Percentiles rank a stretch among this genome's conserved stretches.
Evolutionary conservation across 2,113 vertebrate species (phyloP).

Genomic region (Sisor rabdophorus): DNA sequence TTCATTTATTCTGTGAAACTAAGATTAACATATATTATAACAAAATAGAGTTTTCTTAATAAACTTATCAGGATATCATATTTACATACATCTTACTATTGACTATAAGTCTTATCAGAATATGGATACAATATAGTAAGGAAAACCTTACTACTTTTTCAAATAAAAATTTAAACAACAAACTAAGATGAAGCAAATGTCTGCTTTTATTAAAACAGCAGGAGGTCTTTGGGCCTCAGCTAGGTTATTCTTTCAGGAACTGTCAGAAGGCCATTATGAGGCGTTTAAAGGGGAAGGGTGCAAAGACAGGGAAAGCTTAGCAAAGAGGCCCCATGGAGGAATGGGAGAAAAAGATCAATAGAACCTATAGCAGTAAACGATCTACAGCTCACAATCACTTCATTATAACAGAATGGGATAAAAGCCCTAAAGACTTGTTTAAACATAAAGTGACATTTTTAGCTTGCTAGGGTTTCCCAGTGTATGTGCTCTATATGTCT

Average conservation of each 20-base stretch:
- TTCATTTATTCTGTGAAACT: slow-evolving; percentile 1
- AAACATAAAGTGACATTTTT: background rate
- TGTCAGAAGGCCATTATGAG: slow-evolving; percentile 48
- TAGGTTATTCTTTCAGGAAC: slow-evolving; percentile 48
- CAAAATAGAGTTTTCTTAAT: background rate
- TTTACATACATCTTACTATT: background rate
- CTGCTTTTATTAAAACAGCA: slow-evolving; percentile 31
- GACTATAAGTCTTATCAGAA: background rate
- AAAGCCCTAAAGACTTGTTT: background rate
- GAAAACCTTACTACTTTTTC: too few species aligned
- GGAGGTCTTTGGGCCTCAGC: slow-evolving; percentile 38
- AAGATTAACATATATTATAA: background rate
- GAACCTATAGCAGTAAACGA: slow-evolving; percentile 20
- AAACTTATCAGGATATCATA: background rate
- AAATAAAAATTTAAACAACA: slow-evolving; percentile 36
- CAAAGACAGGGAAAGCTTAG: slow-evolving; percentile 22
- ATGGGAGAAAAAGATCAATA: slow-evolving; percentile 27
- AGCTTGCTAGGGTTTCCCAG: background rate
- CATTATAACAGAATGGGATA: background rate
- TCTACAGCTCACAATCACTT: slow-evolving; percentile 12
- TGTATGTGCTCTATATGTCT: background rate
- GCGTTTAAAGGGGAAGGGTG: slow-evolving; percentile 16
- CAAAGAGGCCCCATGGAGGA: slow-evolving; percentile 26
- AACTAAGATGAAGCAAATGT: slow-evolving; percentile 41
- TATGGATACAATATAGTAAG: background rate